phyloP scores from a whole-genome alignment of 2,888 invertebrate genomes.

The Xestia sexstrigata region DNA sequence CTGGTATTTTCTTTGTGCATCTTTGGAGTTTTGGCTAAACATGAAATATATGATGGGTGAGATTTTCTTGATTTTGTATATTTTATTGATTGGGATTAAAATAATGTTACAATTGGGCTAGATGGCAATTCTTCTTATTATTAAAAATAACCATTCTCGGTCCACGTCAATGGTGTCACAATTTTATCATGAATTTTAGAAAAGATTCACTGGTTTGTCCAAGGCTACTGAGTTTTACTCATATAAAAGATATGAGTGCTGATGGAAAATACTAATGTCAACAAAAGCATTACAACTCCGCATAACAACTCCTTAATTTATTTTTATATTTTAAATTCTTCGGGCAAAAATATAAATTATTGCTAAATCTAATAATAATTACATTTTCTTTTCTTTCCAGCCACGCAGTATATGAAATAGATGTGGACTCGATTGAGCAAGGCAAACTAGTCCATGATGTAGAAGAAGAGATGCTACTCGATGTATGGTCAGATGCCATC shows the following conservation, averaged over 20 bases:
- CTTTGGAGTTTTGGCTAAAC: conserved; percentile 75
- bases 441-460: conserved; percentile 70
- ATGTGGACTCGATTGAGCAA: conserved; percentile 70
- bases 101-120: not conserved
- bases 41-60: conserved; percentile 75
- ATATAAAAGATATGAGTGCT: not conserved
- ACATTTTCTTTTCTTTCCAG: conserved; percentile 68
- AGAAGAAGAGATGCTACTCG: conserved; percentile 68
- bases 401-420: conserved; percentile 76
- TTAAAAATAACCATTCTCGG: no score
- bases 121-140: no score
- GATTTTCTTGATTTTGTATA: not conserved
- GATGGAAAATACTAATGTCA: not conserved
- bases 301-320: not conserved
- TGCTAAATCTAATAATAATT: no score
- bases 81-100: not conserved
- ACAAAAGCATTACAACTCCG: not conserved
- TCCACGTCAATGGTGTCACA: no score
- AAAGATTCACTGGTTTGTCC: not conserved
- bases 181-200: not conserved
- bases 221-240: not conserved
- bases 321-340: not conserved
- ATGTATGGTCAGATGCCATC: conserved; percentile 75
- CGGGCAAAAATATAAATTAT: not conserved
- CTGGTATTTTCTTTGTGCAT: conserved; percentile 68